These are phyloP conservation scores for Eupleurogrammus muticus DNA, from an alignment of 2,797 vertebrate species.

Conservation along the genomic window DNA sequence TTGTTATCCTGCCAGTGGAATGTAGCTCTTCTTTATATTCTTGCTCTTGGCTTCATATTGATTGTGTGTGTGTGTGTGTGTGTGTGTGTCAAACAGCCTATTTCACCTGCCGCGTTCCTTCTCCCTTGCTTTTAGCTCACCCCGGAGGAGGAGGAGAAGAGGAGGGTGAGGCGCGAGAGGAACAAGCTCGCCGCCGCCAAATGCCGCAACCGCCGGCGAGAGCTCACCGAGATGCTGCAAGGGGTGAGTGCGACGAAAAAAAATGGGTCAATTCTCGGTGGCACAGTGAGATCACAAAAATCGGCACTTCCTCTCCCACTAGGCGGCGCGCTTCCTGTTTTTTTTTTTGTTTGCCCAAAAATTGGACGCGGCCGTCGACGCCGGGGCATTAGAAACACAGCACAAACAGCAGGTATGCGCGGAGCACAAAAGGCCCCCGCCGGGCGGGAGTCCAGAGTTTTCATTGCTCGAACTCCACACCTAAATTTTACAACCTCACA, in stretches of 20 bases:
- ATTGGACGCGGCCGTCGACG: neutral
- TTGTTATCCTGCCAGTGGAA: neutral
- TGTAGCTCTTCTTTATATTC: conserved; percentile 21
- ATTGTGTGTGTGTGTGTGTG: conserved; percentile 5
- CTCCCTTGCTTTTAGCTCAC: conserved; percentile 85
- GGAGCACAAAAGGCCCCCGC: neutral
- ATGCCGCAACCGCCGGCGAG: conserved; percentile 96
- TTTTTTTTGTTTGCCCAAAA: neutral
- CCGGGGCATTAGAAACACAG: neutral
- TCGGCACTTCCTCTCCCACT: conserved; percentile 1
- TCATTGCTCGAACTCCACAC: conserved; percentile 60
- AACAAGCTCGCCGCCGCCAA: conserved; percentile 98
- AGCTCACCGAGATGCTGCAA: conserved; percentile 98
- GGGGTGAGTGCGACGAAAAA: conserved; percentile 86
- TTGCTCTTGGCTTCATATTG: conserved; percentile 23
- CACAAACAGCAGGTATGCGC: neutral
- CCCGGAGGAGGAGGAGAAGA: conserved; percentile 98
- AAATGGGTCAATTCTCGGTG: too few relatives aligned
- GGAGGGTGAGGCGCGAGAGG: conserved; percentile 96
- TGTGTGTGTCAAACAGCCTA: conserved; percentile 11
- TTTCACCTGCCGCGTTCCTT: conserved; percentile 44
- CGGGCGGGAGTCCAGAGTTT: conserved; percentile 42
- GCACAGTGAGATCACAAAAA: too few relatives aligned
- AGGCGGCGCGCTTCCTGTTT: neutral
- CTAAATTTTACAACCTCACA: conserved; percentile 58